phyloP scores from a whole-genome alignment of 2,797 vertebrate genomes.

The Sphenopsis melanotis region DNA sequence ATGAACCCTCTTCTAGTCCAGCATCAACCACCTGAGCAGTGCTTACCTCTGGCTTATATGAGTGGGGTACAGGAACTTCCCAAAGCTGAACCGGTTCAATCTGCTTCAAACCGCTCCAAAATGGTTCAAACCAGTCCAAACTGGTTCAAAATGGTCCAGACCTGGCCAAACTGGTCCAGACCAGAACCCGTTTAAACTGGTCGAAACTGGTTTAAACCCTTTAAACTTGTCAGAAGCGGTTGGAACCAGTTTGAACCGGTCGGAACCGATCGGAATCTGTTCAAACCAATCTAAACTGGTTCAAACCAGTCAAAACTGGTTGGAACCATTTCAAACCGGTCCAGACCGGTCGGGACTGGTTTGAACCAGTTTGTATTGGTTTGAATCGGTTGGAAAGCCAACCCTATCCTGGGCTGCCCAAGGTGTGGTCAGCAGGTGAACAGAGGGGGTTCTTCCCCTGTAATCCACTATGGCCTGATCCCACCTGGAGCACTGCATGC shows the following conservation, averaged over 20 bases:
- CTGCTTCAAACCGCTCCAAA: not conserved
- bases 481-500: accelerated
- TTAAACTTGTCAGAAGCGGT: no score
- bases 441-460: not conserved
- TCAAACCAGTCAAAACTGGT: not conserved
- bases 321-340: accelerated
- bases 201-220: no score
- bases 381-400: not conserved
- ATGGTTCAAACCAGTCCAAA: no score
- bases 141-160: no score
- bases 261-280: no score
- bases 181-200: no score
- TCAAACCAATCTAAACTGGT: no score
- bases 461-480: accelerated
- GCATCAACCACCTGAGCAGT: not conserved
- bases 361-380: no score
- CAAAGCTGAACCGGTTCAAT: not conserved
- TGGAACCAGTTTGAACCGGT: no score
- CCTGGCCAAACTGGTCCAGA: no score
- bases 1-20: not conserved
- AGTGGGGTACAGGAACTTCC: not conserved
- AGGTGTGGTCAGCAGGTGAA: not conserved
- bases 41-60: not conserved
- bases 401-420: not conserved
- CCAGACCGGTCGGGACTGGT: not conserved